Evolutionary conservation across 2,888 invertebrate species (phyloP).

Genomic region (Siphlonurus alternatus): DNA sequence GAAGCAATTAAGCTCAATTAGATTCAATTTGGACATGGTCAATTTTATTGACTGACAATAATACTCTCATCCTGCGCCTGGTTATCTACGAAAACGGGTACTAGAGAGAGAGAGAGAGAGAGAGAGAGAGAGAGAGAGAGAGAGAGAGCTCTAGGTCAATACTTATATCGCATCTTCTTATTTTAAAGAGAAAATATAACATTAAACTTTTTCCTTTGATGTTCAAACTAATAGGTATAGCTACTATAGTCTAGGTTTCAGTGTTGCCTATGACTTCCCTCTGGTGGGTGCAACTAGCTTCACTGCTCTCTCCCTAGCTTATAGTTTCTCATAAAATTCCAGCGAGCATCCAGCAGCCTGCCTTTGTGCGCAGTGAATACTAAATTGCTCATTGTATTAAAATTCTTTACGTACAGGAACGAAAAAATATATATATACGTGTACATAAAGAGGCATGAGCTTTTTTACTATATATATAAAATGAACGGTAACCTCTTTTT

Average conservation of each 20-base stretch:
- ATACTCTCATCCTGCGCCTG: too few species aligned
- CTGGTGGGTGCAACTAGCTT: not conserved
- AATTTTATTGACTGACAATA: too few species aligned
- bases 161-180: too few species aligned
- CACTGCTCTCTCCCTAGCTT: not conserved
- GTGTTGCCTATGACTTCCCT: not conserved
- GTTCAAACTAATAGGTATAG: too few species aligned
- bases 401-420: not conserved
- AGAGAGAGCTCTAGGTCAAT: too few species aligned
- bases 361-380: not conserved
- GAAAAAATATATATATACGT: not conserved
- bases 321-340: not conserved
- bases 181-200: too few species aligned
- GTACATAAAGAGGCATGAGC: not conserved
- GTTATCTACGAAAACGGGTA: too few species aligned
- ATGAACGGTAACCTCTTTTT: not conserved
- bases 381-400: conserved; percentile 4
- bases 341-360: not conserved
- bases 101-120: too few species aligned
- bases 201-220: too few species aligned
- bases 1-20: too few species aligned
- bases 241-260: not conserved
- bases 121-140: too few species aligned
- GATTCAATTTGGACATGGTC: too few species aligned
- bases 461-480: not conserved